Base-by-base conservation (phyloP, 2,888 invertebrate genomes). In the Sarcophaga caerulescens region DNA sequence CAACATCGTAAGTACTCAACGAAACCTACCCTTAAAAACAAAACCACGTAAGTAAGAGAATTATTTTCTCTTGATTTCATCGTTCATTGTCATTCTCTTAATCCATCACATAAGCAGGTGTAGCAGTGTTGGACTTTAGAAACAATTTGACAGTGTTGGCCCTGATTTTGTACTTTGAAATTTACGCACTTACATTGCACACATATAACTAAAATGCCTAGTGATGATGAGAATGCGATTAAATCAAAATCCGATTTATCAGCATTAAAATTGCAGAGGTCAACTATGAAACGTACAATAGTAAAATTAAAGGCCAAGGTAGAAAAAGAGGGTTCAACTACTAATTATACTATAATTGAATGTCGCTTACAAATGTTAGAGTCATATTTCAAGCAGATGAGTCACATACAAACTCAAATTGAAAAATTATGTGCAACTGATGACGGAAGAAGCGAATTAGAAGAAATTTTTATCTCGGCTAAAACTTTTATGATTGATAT, bases 401-500 rank as follows among this genome's bases (percentile, higher is more conserved):
- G 70, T 17, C 57, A 57, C 25, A 52, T 70, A 52, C 70, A 70
- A 70, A 70, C 70, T 4, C 68, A 68, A 68, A 68, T 68, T 47
- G 68, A 68, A 14, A 45, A 47, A 5, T 47, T 68, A 68, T 19
- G 35, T 44, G 0, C 62, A 1, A 21, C 62, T 3, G 62, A 62
- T 25, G 47, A 52, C 8, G 52, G 52, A 10, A 23, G 70, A n/a
- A 57, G 52, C 3, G 70, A 70, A n/a, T 57, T 57, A 17, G 45
- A 60, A n/a, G 68, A 68, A 68, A 12, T 68, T 14, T 68, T 68
- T 68, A 44, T 71, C 4, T 5, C 35, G 1, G 47, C 5, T 35
- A 73, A 73, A 73, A 62, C 62, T 62, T 73, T 45, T 23, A 73
- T 73, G n/a, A 23, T 73, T n/a, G 62, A 73, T 60, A 12, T 73